A percentile compares a stretch with the other conserved stretches of the same genome.
Evolutionary conservation across 2,888 invertebrate species (phyloP).

Genomic region (Galerucella pusilla): DNA sequence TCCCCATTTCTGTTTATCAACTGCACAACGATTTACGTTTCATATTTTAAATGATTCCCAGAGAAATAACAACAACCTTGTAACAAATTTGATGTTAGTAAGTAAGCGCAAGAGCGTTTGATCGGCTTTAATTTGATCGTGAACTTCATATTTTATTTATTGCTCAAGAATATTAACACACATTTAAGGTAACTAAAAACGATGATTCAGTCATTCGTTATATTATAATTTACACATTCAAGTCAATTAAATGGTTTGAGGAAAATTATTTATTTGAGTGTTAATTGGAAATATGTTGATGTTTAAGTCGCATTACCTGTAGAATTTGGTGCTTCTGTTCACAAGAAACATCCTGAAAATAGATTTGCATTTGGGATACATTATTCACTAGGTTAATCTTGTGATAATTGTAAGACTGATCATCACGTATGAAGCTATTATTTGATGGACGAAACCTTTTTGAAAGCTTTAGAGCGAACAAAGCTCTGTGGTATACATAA

Average conservation of each 20-base stretch:
- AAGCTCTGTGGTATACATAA: too few species aligned
- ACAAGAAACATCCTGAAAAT: too few species aligned
- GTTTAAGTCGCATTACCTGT: too few species aligned
- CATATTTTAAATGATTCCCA: constrained; percentile 23
- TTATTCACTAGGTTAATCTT: too few species aligned
- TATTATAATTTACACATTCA: neutral
- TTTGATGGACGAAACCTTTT: too few species aligned
- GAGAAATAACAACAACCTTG: constrained; percentile 31
- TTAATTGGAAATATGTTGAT: neutral
- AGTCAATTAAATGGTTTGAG: neutral
- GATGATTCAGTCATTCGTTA: neutral
- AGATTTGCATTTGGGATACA: too few species aligned
- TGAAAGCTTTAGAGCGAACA: too few species aligned
- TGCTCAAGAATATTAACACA: constrained; percentile 6
- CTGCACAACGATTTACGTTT: constrained; percentile 17
- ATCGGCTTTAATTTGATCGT: constrained; percentile 21
- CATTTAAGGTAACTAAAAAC: neutral
- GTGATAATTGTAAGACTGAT: too few species aligned
- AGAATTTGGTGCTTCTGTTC: too few species aligned
- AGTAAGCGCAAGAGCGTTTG: constrained; percentile 19
- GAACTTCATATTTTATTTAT: constrained; percentile 26
- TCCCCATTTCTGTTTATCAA: constrained; percentile 28
- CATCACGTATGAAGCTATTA: too few species aligned
- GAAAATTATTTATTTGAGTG: neutral
- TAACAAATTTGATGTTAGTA: constrained; percentile 22